A percentile compares a stretch with the other conserved stretches of the same genome.
Conservation (phyloP, 2,888 invertebrate genomes). For the Scelioninae gen. 1 region DNA sequence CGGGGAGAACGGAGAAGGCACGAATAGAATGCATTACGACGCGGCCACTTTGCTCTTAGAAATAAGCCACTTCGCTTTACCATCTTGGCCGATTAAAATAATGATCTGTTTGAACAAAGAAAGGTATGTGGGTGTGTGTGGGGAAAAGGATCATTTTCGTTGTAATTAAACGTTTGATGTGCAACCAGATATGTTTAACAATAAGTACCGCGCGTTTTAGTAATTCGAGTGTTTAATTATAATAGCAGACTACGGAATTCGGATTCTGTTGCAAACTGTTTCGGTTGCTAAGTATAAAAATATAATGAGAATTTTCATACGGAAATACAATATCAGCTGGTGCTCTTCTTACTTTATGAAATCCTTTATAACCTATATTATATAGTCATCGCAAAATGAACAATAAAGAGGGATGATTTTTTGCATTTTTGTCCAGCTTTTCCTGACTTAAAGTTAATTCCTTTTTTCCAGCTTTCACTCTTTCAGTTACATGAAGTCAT, state of each 20-base stretch:
- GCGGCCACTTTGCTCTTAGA: slow-evolving; percentile 48
- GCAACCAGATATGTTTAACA: slow-evolving; percentile 6
- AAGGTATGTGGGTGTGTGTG: slow-evolving; percentile 24
- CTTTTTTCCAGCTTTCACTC: neutral
- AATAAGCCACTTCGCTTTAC: slow-evolving; percentile 43
- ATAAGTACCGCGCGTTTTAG: neutral
- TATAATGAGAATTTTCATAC: no score
- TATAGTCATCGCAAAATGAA: neutral
- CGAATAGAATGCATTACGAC: slow-evolving; percentile 47
- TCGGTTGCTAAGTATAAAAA: no score
- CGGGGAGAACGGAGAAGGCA: neutral
- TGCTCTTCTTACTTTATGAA: no score
- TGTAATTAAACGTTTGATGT: slow-evolving; percentile 40
- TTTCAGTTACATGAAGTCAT: neutral
- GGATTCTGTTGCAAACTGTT: no score
- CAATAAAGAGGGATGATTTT: no score
- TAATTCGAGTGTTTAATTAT: neutral
- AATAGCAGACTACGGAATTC: no score
- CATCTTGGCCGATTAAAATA: slow-evolving; percentile 54
- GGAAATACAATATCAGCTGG: no score
- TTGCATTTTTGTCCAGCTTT: neutral
- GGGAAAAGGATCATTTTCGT: slow-evolving; percentile 19
- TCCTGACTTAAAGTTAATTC: neutral
- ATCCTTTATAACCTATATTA: neutral
- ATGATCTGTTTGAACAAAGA: slow-evolving; percentile 54